Evolutionary conservation across 2,797 vertebrate genomes (phyloP).

Genomic region (Gymnothorax javanicus): DNA sequence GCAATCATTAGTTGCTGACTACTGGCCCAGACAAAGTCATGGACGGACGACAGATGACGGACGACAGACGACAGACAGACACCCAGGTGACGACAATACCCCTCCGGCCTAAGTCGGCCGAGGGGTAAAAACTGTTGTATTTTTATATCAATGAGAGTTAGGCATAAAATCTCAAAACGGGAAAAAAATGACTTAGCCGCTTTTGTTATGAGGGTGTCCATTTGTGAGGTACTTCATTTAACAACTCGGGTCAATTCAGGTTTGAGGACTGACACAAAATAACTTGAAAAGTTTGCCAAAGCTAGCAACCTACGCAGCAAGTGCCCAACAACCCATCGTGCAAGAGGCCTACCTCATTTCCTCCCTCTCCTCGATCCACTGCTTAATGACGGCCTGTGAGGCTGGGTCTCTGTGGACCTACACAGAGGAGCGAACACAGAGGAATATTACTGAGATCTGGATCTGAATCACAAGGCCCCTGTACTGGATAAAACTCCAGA

Average conservation of each 20-base stretch:
- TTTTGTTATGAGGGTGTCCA: too few relatives aligned
- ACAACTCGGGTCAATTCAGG: neutral
- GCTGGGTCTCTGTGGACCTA: conserved; percentile 87
- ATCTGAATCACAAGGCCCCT: neutral
- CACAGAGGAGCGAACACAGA: conserved; percentile 30
- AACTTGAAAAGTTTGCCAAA: neutral
- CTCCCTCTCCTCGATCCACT: conserved; percentile 92
- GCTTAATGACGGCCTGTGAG: conserved; percentile 85
- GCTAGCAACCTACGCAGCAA: neutral
- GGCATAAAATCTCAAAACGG: too few relatives aligned
- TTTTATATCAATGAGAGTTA: too few relatives aligned
- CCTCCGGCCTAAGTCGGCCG: too few relatives aligned
- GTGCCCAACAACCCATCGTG: neutral
- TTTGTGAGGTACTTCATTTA: neutral
- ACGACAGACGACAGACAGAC: too few relatives aligned
- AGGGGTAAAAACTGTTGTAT: too few relatives aligned
- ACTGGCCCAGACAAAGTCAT: too few relatives aligned
- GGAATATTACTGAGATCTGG: neutral
- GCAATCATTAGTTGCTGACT: too few relatives aligned
- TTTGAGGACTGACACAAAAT: neutral
- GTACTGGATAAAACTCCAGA: neutral
- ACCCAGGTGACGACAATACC: too few relatives aligned
- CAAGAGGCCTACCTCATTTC: conserved; percentile 80
- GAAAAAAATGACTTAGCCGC: too few relatives aligned
- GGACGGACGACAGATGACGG: too few relatives aligned